Evolutionary conservation across 2,888 invertebrate species (phyloP), one percentile per base, ranked within the genome.

Genomic region (Chaitophorus viminalis): DNA sequence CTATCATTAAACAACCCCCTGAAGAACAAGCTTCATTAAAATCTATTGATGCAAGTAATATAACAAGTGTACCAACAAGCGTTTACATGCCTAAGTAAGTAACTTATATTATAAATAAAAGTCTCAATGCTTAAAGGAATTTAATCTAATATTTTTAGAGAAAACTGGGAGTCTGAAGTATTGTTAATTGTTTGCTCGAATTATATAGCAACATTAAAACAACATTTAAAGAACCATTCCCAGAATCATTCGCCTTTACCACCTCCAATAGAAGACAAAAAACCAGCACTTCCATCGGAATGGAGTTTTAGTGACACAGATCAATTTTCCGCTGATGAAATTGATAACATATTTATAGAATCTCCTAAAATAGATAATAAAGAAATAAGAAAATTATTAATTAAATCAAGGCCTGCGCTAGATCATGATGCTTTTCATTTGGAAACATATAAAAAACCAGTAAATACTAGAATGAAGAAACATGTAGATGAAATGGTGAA

Each of bases 121-220:
- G 31, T 5, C 25, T 52, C n/a, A n/a, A 74, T n/a, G 36, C 46
- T 21, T 52, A 0, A 36, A 8, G 33, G n/a, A 6, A 60, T 29
- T 25, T 11, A 83, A 54, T 0, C 3, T 25, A 74, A 82, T 82
- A 36, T 78, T 87, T 87, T n/a, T 72, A 85, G 88, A 54, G 89
- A 89, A 65, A 88, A 90, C n/a, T 92, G 92, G 92, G 91, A 91
- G 89, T 90, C 92, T 29, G 91, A 91, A 6, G 92, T 92, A 87
- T 90, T 94, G 14, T 90, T 94, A 33, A 90, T 94, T 9, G 92
- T 93, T 0, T 93, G 94, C 90, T 94, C 94, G 89, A 93, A 93
- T 90, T 92, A 92, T 90, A 91, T 93, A 39, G 93, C 93, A 0
- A 31, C 89, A 46, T 84, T 90, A 76, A 89, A 89, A 33, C 82